Base-by-base conservation (phyloP, 2,797 vertebrate species). In the Benthosema pterotum region DNA sequence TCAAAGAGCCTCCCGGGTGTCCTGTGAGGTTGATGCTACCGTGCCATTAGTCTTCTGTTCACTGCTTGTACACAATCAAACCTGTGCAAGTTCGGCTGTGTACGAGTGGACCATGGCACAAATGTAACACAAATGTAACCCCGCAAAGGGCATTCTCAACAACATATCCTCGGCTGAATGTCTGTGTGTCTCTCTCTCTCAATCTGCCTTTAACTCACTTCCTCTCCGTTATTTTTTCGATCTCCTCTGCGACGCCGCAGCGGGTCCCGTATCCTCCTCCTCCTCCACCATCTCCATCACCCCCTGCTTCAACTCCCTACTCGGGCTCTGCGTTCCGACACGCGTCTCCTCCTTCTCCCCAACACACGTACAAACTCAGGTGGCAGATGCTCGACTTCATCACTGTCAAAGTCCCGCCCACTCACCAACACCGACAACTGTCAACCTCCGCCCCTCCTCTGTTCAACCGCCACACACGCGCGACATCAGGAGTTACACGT, bases 1-100 rank as follows among this genome's bases (percentile, higher is more conserved):
- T 90, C 88, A 91, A 91, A 91, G 88, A 76, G 78, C 77, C n/a
- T 79, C 82, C 63, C 1, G 2, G 67, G 64, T 84, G 74, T 82
- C 47, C 64, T 58, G 80, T 74, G 65, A 80, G 57, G 79, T 72
- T n/a, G 49, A 67, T 55, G 69, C 71, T 74, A 46, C 15, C 46
- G 11, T 48, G 57, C 14, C 45, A 22, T 25, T n/a, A 25, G 19
- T 16, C 19, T 38, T 38, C 56, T 18, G 14, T 14, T 48, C n/a
- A 48, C 14, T 16, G 46, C 16, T n/a, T n/a, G 15, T 7, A 53
- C 15, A 42, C n/a, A 15, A 38, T 38, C 2, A 11, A 38, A 38
- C 11, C 32, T 38, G 1, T 38, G 32, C 32, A 9, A 38, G 11
- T 38, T 9, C 32, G 7, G 8, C 32, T 38, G 9, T 38, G 8